Evolutionary conservation across 2,797 vertebrate genomes (phyloP).

Genomic region (Garrulus glandarius): DNA sequence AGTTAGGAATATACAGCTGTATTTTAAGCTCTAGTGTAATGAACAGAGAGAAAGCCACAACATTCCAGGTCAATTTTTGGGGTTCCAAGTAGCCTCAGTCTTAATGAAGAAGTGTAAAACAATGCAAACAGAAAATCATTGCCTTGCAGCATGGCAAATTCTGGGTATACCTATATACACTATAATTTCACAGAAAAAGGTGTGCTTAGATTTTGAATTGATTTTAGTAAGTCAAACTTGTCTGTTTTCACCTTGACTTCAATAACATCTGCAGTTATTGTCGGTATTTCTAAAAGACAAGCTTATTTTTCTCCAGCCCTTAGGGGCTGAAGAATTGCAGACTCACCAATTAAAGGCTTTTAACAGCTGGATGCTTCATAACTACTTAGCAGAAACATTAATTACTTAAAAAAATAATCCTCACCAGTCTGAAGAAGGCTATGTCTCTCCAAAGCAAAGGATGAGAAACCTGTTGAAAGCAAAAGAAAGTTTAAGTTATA

Average conservation of each 20-base stretch:
- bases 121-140: background rate
- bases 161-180: too few relatives aligned
- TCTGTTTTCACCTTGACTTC: background rate
- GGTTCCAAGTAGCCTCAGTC: background rate
- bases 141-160: background rate
- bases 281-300: background rate
- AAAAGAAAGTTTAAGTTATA: background rate
- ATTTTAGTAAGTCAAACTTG: background rate
- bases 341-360: constrained; percentile 60
- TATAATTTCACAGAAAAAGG: background rate
- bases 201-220: background rate
- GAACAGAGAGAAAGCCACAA: background rate
- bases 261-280: background rate
- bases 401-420: background rate
- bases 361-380: constrained; percentile 58
- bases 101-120: background rate
- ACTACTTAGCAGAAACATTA: constrained; percentile 11
- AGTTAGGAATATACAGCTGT: background rate
- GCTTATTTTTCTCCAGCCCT: background rate
- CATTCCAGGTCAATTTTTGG: background rate
- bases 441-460: background rate
- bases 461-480: background rate
- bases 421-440: background rate
- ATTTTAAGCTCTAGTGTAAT: background rate
- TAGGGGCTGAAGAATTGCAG: background rate